Conservation (phyloP, 2,797 vertebrate species). For the Sus cebifrons region DNA sequence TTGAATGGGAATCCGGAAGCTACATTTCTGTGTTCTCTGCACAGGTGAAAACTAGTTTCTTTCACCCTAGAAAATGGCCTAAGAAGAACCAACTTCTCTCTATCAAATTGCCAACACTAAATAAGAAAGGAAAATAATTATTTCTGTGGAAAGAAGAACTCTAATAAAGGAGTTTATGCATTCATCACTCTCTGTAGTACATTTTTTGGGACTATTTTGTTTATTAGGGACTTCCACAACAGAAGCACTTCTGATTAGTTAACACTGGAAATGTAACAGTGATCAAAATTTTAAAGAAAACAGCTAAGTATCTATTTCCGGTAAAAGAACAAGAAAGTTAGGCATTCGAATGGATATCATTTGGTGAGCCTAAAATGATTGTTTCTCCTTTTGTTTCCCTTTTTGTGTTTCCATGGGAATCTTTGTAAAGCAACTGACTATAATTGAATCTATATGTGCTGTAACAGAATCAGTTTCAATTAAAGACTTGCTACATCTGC, state of each 20-base stretch:
- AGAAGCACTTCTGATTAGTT: background rate
- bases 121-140: background rate
- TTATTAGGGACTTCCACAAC: background rate
- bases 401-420: slow-evolving; percentile 80
- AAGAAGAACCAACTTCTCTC: background rate
- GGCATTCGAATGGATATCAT: background rate
- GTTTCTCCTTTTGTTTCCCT: slow-evolving; percentile 13
- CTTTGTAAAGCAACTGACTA: slow-evolving; percentile 61
- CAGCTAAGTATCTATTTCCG: background rate
- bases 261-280: background rate
- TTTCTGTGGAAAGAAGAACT: background rate
- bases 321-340: slow-evolving; percentile 8
- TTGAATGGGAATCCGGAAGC: background rate
- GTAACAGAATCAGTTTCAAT: slow-evolving; percentile 64
- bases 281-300: background rate
- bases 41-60: background rate
- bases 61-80: background rate
- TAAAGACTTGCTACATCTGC: slow-evolving; percentile 66
- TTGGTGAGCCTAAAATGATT: slow-evolving; percentile 20
- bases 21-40: background rate
- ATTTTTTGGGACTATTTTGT: background rate
- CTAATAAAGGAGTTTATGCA: background rate
- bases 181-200: background rate
- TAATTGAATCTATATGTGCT: slow-evolving; percentile 74
- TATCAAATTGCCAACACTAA: background rate